Evolutionary conservation across 2,797 vertebrate genomes (phyloP).

Genomic region (Xyrichtys novacula): DNA sequence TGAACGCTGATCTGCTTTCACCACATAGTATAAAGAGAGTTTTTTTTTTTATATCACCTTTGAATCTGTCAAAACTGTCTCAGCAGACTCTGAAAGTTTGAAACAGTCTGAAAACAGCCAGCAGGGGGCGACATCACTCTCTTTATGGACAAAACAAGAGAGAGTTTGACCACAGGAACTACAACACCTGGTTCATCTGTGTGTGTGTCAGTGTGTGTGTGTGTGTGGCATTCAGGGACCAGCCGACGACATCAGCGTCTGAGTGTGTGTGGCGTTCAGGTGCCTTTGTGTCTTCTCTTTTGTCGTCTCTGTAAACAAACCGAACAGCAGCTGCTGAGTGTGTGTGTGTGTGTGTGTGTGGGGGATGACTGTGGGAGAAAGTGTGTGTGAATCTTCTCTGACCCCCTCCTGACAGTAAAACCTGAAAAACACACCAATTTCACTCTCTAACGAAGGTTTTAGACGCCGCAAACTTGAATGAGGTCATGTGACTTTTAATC

Average conservation of each 20-base stretch:
- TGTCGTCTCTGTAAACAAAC: slow-evolving; percentile 47
- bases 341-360: background rate
- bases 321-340: slow-evolving; percentile 14
- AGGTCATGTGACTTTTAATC: too few relatives aligned
- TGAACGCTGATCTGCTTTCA: too few relatives aligned
- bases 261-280: slow-evolving; percentile 27
- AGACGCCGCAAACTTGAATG: too few relatives aligned
- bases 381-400: slow-evolving; percentile 6
- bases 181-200: background rate
- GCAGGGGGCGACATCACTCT: slow-evolving; percentile 23
- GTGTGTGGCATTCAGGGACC: slow-evolving; percentile 24
- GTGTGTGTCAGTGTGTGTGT: background rate
- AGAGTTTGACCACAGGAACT: background rate
- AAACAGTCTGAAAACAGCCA: slow-evolving; percentile 4
- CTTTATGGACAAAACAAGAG: background rate
- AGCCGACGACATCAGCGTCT: slow-evolving; percentile 14
- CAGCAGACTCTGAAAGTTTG: background rate
- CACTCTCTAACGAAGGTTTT: too few relatives aligned
- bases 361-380: background rate
- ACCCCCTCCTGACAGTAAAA: background rate
- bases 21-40: too few relatives aligned
- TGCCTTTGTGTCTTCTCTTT: slow-evolving; percentile 40
- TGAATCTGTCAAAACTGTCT: too few relatives aligned
- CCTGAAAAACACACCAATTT: too few relatives aligned
- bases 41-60: too few relatives aligned